Conservation (phyloP, 1,140 invertebrate species). For the Drosophila sucinea region DNA sequence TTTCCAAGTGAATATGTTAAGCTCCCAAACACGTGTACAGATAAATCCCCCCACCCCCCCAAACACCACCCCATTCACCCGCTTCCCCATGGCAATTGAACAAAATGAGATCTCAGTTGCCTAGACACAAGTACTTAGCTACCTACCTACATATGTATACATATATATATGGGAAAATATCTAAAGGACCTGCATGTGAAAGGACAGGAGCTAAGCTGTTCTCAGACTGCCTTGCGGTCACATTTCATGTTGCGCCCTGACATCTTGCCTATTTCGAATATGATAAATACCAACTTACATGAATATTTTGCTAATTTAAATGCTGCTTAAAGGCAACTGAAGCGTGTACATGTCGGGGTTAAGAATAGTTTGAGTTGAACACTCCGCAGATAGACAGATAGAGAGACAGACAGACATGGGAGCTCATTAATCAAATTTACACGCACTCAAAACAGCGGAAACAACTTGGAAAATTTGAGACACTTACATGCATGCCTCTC, state of each 20-base stretch:
- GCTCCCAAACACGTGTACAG: slow-evolving; percentile 37
- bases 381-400: slow-evolving; percentile 28
- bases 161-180: slow-evolving; percentile 3
- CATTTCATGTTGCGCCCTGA: slow-evolving; percentile 22
- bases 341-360: neutral
- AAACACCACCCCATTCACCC: neutral
- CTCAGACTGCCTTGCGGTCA: slow-evolving; percentile 23
- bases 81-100: slow-evolving; percentile 36
- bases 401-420: slow-evolving; percentile 12
- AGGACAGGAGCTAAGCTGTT: slow-evolving; percentile 5
- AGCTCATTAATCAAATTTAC: slow-evolving; percentile 77
- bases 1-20: slow-evolving; percentile 13
- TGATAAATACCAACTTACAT: slow-evolving; percentile 18
- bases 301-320: slow-evolving; percentile 39
- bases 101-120: slow-evolving; percentile 1
- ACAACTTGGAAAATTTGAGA: slow-evolving; percentile 48
- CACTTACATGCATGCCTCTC: slow-evolving; percentile 17
- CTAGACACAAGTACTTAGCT: slow-evolving; percentile 17
- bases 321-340: slow-evolving; percentile 29
- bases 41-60: neutral
- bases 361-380: slow-evolving; percentile 45
- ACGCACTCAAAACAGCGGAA: slow-evolving; percentile 65
- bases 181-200: neutral
- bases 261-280: slow-evolving; percentile 1
- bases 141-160: slow-evolving; percentile 6